Base-by-base conservation (phyloP, 2,113 vertebrate species). In the Chionodraco myersi region DNA sequence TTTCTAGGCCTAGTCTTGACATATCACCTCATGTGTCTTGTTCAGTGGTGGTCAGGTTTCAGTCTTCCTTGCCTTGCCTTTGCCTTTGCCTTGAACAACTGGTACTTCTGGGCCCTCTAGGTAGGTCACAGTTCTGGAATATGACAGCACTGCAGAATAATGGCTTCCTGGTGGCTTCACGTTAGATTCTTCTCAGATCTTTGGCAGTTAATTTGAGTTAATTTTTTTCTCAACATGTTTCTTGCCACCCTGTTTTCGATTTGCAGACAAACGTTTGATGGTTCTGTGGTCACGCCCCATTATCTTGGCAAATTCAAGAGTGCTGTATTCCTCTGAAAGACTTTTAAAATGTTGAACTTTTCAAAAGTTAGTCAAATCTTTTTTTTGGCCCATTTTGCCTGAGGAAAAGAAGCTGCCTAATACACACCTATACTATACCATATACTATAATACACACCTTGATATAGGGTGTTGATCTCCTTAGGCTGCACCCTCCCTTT, bases 311-410 rank as follows among this genome's bases (percentile, higher is more conserved):
- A 26, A 26, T 26, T 26, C 26, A 26, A 26, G 48, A 45, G 65
- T 54, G n/a, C 5, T 69, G 48, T 15, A 71, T 48, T 23, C 52
- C 1, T 64, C 59, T 59, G 26, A 34, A 61, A 44, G 8, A n/a
- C 52, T 49, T 68, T 60, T 41, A 9, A 21, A 45, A 57, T 56
- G 7, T 78, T 70, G 63, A 49, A 36, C 49, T 57, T 57, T 64
- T 64, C 51, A 57, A 1, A 26, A 7, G 14, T 57, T 14, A 7
- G 15, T 54, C 21, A 47, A 49, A 45, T 34, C 36, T 52, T 4
- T 62, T 54, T 70, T 71, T 63, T 70, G n/a, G 7, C 53, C 10
- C 44, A 66, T 58, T 75, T 47, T 49, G 34, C 34, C 34, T 36
- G 34, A 36, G 34, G 34, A 36, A 36, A 36, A 36, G 34, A 36